A percentile compares a stretch with the other conserved stretches of the same genome.
phyloP scores from a whole-genome alignment of 2,113 vertebrate genomes.

The Alexandromys fortis region DNA sequence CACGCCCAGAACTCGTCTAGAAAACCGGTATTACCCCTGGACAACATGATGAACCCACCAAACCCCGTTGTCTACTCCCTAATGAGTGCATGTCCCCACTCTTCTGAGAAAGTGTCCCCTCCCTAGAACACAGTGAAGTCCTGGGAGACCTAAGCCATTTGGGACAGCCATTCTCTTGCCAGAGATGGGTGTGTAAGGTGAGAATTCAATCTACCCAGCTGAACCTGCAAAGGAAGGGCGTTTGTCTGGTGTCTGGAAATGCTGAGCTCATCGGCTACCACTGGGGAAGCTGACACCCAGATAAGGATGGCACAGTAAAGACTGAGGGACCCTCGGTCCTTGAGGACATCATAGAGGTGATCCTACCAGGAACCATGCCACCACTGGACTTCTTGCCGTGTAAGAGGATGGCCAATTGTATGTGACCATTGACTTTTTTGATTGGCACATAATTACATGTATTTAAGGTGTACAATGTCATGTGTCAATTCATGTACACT shows the following conservation, averaged over 20 bases:
- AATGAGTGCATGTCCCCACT: not conserved
- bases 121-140: not conserved
- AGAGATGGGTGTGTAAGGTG: not conserved
- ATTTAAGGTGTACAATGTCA: not conserved
- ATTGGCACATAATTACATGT: not conserved
- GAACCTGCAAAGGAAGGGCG: not conserved
- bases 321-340: not conserved
- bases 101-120: not conserved
- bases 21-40: not conserved
- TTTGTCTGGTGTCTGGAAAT: not conserved
- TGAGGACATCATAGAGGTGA: not conserved
- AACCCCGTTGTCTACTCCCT: not conserved
- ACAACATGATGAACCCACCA: not conserved
- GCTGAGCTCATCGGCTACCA: not conserved
- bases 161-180: not conserved
- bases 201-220: not conserved
- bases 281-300: not conserved
- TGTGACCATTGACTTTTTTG: not conserved
- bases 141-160: not conserved
- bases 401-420: not conserved
- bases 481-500: not conserved
- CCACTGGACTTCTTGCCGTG: not conserved
- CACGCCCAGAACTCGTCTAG: not conserved
- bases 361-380: not conserved
- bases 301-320: not conserved